Conservation (phyloP, 2,888 invertebrate genomes). For the Lumbricus terrestris region DNA sequence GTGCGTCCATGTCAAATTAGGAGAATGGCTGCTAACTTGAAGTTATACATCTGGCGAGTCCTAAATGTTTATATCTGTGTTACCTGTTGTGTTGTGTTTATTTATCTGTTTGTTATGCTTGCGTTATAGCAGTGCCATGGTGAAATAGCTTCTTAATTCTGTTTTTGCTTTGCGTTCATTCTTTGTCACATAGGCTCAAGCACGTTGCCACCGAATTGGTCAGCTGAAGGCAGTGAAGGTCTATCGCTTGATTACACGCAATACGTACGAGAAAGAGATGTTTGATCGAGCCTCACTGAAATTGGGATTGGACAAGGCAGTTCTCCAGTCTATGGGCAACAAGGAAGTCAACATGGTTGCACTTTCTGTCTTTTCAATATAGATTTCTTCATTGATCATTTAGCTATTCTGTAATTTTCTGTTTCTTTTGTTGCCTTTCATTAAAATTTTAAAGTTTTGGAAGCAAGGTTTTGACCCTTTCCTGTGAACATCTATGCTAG, state of each 20-base stretch:
- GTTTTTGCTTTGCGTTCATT: neutral
- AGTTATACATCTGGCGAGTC: neutral
- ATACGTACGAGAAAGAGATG: constrained; percentile 99
- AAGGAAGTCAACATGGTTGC: constrained; percentile 34
- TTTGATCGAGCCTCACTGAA: constrained; percentile 98
- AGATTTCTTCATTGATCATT: neutral
- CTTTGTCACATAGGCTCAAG: constrained; percentile 72
- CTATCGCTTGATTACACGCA: constrained; percentile 91
- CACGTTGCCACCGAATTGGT: constrained; percentile 95
- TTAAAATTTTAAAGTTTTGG: neutral
- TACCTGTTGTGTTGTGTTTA: neutral
- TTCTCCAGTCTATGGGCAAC: constrained; percentile 67
- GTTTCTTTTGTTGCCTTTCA: neutral
- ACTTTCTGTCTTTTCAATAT: neutral
- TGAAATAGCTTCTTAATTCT: neutral
- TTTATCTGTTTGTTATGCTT: neutral
- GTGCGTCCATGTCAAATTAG: neutral
- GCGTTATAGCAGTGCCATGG: neutral
- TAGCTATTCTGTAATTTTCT: neutral
- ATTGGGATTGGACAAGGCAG: constrained; percentile 95
- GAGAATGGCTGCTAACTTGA: neutral
- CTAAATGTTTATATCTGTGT: neutral
- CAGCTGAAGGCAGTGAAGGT: constrained; percentile 99
- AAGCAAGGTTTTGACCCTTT: neutral
- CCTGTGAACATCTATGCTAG: neutral